These are phyloP conservation scores for Oxyscelio sp. DNA, from an alignment of 2,888 invertebrate genomes.

Conservation along the genomic window DNA sequence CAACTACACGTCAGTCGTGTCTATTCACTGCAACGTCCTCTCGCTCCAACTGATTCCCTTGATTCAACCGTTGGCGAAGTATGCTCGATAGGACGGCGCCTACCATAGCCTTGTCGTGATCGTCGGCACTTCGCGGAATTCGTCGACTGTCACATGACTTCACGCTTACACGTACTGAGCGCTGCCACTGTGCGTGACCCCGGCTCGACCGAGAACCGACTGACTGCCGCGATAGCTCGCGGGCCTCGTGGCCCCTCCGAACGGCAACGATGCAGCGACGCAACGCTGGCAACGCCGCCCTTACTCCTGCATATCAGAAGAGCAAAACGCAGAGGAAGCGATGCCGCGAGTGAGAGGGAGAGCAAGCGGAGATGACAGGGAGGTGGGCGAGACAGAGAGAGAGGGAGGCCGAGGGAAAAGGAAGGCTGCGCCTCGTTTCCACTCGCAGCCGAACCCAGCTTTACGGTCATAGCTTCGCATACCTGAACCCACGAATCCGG, in stretches of 20 bases:
- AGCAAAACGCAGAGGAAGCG: constrained; percentile 41
- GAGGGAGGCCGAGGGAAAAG: background rate
- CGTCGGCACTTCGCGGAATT: constrained; percentile 69
- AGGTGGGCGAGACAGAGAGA: constrained; percentile 2
- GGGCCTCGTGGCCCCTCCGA: constrained; percentile 58
- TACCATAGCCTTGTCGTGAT: background rate
- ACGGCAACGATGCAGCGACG: constrained; percentile 74
- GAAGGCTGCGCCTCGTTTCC: constrained; percentile 14
- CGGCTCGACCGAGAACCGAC: constrained; percentile 36
- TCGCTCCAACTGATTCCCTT: no score
- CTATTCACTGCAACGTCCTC: no score
- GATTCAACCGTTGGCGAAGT: constrained; percentile 53
- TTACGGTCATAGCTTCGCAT: constrained; percentile 13
- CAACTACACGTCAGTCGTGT: no score
- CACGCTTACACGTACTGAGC: constrained; percentile 68
- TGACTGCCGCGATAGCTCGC: constrained; percentile 62
- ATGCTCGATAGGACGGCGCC: constrained; percentile 12
- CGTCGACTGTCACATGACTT: constrained; percentile 81
- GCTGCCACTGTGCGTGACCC: constrained; percentile 8
- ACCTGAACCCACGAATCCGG: background rate
- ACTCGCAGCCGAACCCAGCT: constrained; percentile 19
- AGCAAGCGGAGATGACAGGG: background rate
- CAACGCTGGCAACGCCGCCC: constrained; percentile 58
- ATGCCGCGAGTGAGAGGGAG: constrained; percentile 20
- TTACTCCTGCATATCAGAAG: constrained; percentile 75